Evolutionary conservation across 64 coral and sea anemone genomes (phyloP).

Genomic region (Platygyra sinensis): DNA sequence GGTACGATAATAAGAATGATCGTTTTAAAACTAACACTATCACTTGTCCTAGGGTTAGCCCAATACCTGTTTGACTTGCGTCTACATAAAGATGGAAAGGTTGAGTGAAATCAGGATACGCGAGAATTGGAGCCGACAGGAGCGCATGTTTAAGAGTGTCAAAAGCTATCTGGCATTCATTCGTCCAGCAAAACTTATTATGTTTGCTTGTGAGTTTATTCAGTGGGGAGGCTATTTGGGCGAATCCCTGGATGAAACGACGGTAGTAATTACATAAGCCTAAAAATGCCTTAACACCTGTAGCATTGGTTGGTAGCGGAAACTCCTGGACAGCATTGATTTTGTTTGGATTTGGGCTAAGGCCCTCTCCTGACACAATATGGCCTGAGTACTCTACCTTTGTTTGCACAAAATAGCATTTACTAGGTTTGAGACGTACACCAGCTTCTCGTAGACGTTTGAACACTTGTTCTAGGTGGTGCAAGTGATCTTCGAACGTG

Average conservation of each 20-base stretch:
- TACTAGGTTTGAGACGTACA: neutral
- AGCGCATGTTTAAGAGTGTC: slow-evolving; percentile 34
- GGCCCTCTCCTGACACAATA: slow-evolving; percentile 1
- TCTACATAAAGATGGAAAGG: slow-evolving; percentile 24
- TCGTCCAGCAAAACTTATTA: slow-evolving; percentile 22
- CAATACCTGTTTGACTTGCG: slow-evolving; percentile 4
- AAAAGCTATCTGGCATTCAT: slow-evolving; percentile 35
- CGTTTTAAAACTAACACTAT: no score
- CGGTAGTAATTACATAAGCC: slow-evolving; percentile 33
- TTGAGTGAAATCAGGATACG: slow-evolving; percentile 49
- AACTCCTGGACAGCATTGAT: slow-evolving; percentile 3
- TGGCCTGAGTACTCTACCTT: slow-evolving; percentile 10
- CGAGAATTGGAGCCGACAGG: slow-evolving; percentile 11
- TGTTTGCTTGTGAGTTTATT: slow-evolving; percentile 55
- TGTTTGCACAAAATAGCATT: neutral
- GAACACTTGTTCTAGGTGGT: slow-evolving; percentile 16
- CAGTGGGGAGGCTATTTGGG: slow-evolving; percentile 3
- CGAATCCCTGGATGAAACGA: slow-evolving; percentile 6
- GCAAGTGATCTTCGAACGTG: neutral
- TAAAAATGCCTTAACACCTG: slow-evolving; percentile 10
- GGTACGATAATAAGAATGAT: no score
- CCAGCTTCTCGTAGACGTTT: slow-evolving; percentile 40
- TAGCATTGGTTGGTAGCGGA: neutral
- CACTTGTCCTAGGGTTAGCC: slow-evolving; percentile 14
- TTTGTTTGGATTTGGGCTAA: slow-evolving; percentile 10